These are phyloP conservation scores for Diarsia dahlii DNA, from an alignment of 2,888 invertebrate genomes.

Conservation along the genomic window DNA sequence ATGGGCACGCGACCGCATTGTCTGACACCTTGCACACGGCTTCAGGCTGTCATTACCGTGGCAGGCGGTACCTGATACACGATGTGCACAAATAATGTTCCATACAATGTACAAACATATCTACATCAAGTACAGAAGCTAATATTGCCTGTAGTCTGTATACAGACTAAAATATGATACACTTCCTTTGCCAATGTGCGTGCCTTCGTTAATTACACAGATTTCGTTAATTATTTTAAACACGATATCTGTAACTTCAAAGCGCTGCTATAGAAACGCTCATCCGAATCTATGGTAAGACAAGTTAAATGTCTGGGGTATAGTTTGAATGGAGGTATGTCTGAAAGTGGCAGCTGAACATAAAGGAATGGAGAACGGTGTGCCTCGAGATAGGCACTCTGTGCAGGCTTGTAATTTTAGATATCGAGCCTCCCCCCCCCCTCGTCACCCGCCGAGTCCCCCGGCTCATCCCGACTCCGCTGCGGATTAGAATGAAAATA, in stretches of 20 bases:
- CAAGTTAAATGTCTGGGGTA: slow-evolving; percentile 81
- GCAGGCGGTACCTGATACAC: slow-evolving; percentile 64
- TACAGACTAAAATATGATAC: neutral
- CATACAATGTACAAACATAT: neutral
- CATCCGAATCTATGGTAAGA: slow-evolving; percentile 79
- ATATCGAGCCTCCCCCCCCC: slow-evolving; percentile 85
- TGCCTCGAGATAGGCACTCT: slow-evolving; percentile 87
- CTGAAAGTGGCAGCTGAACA: slow-evolving; percentile 88
- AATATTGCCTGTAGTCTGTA: neutral
- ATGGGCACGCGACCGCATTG: slow-evolving; percentile 84
- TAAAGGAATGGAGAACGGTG: slow-evolving; percentile 85
- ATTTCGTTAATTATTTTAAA: slow-evolving; percentile 64
- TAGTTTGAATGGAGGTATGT: slow-evolving; percentile 85
- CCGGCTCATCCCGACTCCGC: slow-evolving; percentile 79
- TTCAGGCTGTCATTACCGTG: slow-evolving; percentile 71
- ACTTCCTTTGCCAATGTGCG: slow-evolving; percentile 11
- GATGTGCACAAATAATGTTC: slow-evolving; percentile 42
- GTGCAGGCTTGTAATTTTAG: slow-evolving; percentile 89
- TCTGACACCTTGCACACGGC: slow-evolving; percentile 68
- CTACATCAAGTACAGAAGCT: neutral
- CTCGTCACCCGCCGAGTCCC: slow-evolving; percentile 75
- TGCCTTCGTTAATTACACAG: slow-evolving; percentile 17
- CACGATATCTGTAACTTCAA: slow-evolving; percentile 68
- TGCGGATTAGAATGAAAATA: slow-evolving; percentile 89
- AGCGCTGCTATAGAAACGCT: slow-evolving; percentile 67